A percentile compares a stretch with the other conserved stretches of the same genome.
Conservation (phyloP, 92 coral and sea anemone species). For the Umimayanthus chanpuru region DNA sequence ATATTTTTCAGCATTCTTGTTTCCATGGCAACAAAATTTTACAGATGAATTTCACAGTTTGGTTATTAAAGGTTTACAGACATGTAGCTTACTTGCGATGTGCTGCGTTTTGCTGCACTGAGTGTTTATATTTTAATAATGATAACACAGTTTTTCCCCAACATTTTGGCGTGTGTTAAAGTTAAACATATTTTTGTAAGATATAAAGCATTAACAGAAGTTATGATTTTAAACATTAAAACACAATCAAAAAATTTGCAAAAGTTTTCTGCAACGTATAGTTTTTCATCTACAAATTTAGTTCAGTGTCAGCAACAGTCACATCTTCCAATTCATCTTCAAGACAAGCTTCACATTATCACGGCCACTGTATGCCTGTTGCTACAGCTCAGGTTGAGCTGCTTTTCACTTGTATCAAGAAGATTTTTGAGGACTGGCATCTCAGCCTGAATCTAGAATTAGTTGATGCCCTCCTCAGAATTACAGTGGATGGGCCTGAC, state of each 20-base stretch:
- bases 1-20: no score
- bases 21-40: no score
- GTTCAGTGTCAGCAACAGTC: slow-evolving; percentile 5
- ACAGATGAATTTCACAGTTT: no score
- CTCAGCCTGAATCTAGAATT: slow-evolving; percentile 33
- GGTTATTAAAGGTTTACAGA: no score
- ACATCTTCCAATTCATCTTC: not conserved
- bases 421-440: slow-evolving; percentile 48
- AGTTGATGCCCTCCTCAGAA: slow-evolving; percentile 41
- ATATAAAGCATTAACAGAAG: no score
- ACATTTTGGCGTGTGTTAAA: no score
- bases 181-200: no score
- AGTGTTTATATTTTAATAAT: no score
- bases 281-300: slow-evolving; percentile 8
- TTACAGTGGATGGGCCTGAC: not conserved
- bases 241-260: slow-evolving; percentile 5
- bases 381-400: slow-evolving; percentile 48
- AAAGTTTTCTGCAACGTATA: slow-evolving; percentile 9
- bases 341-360: slow-evolving; percentile 3
- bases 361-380: slow-evolving; percentile 29
- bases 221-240: slow-evolving; percentile 7
- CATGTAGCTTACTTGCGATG: no score
- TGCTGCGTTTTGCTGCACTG: no score
- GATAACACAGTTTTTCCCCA: no score
- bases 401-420: slow-evolving; percentile 36